These are phyloP conservation scores for Apocrypta bakeri DNA, from an alignment of 1,140 invertebrate genomes.

Conservation along the genomic window DNA sequence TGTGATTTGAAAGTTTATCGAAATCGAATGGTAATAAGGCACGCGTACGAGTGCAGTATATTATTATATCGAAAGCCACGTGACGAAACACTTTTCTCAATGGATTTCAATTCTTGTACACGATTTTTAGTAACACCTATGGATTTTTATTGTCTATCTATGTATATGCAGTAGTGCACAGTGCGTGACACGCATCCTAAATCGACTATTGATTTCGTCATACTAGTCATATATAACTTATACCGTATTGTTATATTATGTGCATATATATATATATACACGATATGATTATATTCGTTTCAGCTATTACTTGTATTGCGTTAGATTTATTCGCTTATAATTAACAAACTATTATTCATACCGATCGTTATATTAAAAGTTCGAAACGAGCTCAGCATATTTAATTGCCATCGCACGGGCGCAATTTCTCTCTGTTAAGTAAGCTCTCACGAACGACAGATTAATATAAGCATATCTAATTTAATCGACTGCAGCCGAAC, in stretches of 20 bases:
- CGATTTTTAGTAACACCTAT: background rate
- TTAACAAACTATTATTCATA: background rate
- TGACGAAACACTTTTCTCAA: background rate
- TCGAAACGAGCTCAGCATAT: conserved; percentile 3
- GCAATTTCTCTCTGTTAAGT: conserved; percentile 29
- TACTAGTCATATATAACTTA: too few species aligned
- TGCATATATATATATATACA: background rate
- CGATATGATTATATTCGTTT: background rate
- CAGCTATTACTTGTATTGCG: background rate
- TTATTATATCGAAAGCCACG: too few species aligned
- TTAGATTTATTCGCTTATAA: background rate
- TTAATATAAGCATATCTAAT: conserved; percentile 17
- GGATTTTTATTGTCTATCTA: conserved; percentile 4
- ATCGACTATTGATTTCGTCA: background rate
- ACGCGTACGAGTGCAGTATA: too few species aligned
- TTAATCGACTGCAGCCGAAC: background rate
- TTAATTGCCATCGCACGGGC: conserved; percentile 17
- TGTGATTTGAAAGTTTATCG: background rate
- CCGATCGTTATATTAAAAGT: conserved; percentile 2
- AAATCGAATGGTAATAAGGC: background rate
- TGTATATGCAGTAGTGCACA: too few species aligned
- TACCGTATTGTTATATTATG: too few species aligned
- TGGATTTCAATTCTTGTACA: conserved; percentile 1
- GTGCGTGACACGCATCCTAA: conserved; percentile 5
- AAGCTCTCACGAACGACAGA: conserved; percentile 9